phyloP scores from a whole-genome alignment of 2,113 vertebrate species.

The Cromileptes altivelis region DNA sequence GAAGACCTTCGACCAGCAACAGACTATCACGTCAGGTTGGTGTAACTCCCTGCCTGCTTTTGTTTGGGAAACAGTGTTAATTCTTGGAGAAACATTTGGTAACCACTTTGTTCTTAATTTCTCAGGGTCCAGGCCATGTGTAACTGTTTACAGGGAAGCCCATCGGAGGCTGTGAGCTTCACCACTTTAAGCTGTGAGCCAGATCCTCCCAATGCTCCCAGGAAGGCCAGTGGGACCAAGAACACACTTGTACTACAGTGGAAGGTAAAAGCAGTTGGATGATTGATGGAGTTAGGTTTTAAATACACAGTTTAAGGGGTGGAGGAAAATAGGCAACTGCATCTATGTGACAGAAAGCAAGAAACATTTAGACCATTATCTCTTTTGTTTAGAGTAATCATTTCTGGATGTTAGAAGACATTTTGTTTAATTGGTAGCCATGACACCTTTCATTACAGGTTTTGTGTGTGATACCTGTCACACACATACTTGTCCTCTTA shows the following conservation, averaged over 20 bases:
- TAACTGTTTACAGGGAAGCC: slow-evolving; percentile 90
- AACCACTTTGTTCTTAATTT: neutral
- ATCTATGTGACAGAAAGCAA: slow-evolving; percentile 6
- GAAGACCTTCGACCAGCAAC: slow-evolving; percentile 95
- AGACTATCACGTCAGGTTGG: slow-evolving; percentile 96
- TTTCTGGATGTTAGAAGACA: neutral
- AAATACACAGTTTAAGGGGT: neutral
- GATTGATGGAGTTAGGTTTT: slow-evolving; percentile 9
- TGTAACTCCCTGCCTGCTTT: neutral
- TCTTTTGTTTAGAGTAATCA: neutral
- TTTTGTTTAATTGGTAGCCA: neutral
- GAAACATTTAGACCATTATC: neutral
- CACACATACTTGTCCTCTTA: neutral
- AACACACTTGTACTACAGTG: slow-evolving; percentile 93
- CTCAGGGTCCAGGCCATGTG: slow-evolving; percentile 91
- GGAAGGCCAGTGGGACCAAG: slow-evolving; percentile 95
- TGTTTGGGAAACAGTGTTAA: neutral
- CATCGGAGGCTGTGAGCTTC: slow-evolving; percentile 93
- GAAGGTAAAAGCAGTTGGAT: slow-evolving; percentile 81
- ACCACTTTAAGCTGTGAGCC: slow-evolving; percentile 95
- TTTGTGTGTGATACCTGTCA: neutral
- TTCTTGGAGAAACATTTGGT: neutral
- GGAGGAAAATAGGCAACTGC: neutral
- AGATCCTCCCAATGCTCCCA: slow-evolving; percentile 90
- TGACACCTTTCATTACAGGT: neutral